phyloP scores from a whole-genome alignment of 2,888 invertebrate species.

The Cyaniris semiargus region DNA sequence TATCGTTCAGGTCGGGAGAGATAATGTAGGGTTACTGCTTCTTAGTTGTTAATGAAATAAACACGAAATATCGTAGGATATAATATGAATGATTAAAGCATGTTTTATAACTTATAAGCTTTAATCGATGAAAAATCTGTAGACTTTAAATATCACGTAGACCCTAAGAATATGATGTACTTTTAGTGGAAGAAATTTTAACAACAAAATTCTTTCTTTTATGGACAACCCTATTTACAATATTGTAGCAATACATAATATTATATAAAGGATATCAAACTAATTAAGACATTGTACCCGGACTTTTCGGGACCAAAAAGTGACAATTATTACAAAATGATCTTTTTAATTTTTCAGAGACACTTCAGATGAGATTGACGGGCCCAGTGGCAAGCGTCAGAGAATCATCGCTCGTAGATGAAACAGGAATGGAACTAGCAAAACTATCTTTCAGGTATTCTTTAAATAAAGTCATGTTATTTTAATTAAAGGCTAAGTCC shows the following conservation, averaged over 20 bases:
- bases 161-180: too few species aligned
- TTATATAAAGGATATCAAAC: neutral
- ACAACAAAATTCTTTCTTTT: neutral
- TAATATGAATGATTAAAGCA: too few species aligned
- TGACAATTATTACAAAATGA: neutral
- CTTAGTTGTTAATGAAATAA: neutral
- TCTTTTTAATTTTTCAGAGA: constrained; percentile 49
- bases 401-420: constrained; percentile 65
- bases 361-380: constrained; percentile 58
- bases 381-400: constrained; percentile 70
- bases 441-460: constrained; percentile 66
- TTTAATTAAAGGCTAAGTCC: too few species aligned
- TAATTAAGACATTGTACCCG: neutral
- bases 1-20: constrained; percentile 15
- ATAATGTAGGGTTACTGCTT: constrained; percentile 17
- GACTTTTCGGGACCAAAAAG: neutral
- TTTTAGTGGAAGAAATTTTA: too few species aligned
- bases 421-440: constrained; percentile 63
- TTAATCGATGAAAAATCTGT: too few species aligned
- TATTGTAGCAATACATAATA: neutral
- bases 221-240: neutral
- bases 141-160: too few species aligned
- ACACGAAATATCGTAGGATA: neutral
- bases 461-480: too few species aligned
- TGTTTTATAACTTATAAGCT: too few species aligned